phyloP scores from a whole-genome alignment of 1,140 invertebrate species.

The Metopolophium dirhodum region DNA sequence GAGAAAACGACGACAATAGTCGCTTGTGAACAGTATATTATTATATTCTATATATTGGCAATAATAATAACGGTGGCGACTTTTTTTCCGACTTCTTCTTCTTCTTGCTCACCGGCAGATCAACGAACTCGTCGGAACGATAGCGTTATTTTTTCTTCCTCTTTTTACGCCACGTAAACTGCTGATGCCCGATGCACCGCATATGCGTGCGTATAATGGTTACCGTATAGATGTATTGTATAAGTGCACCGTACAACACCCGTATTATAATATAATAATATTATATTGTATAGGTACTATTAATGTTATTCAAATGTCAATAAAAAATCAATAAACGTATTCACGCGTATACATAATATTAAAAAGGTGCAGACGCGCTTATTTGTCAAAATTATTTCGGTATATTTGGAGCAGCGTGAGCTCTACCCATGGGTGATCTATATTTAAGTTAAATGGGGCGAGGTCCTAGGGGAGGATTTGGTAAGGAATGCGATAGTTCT shows the following conservation, averaged over 20 bases:
- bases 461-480: background rate
- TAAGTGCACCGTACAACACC: background rate
- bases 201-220: background rate
- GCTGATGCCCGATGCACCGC: background rate
- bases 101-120: background rate
- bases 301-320: background rate
- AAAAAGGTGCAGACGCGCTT: background rate
- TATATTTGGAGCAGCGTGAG: background rate
- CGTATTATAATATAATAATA: background rate
- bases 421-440: too few relatives aligned
- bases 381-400: background rate
- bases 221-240: background rate
- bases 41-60: background rate
- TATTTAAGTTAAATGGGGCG: too few relatives aligned
- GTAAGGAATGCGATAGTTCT: too few relatives aligned
- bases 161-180: background rate
- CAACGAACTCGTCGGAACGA: conserved; percentile 49
- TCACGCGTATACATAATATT: background rate
- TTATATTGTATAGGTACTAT: background rate
- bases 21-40: background rate
- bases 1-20: conserved; percentile 21
- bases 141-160: background rate
- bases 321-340: background rate
- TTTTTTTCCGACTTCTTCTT: conserved; percentile 1
- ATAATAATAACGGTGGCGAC: conserved; percentile 26